Evolutionary conservation across 2,888 invertebrate species (phyloP), one percentile per base, ranked within the genome.

Genomic region (Odontocerum albicorne): DNA sequence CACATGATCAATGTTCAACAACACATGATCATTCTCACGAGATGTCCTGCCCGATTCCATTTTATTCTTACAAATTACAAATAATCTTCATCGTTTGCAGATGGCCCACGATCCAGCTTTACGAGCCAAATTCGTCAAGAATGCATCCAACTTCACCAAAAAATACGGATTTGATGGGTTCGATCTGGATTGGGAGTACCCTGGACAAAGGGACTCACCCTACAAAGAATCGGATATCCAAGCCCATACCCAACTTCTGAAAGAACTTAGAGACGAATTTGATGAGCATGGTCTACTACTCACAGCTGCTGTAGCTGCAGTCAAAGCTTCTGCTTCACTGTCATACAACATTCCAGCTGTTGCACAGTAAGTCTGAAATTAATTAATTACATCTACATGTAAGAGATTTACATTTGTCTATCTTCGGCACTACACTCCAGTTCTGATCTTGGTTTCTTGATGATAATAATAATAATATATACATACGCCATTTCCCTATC

Each of bases 111-210:
- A 66, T 52, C 62, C 72, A 2, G 35, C 52, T 0, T 55, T 67
- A 4, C 69, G 80, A 35, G 59, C 66, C 0, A 63, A 22, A 8
- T 81, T 85, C 59, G 75, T 80, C 4, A 61, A 73, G 10, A 79
- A 74, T 38, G 76, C 75, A 2, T 65, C 80, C 0, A 62, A 65
- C 0, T 80, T 83, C 62, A 63, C 82, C 1, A 62, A 68, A 36
- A 67, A 69, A 15, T 70, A 82, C 63, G 68, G 69, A 1, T 85
- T 85, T 61, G 82, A 85, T 63, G 85, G 85, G 3, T 72, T 85
- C 19, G 84, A 85, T 65, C 58, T 85, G n/a, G 83, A 84, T 64
- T 85, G 84, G 84, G 80, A 83, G 61, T 83, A 82, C 63, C 82
- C 83, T 0, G 73, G 67, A 10, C 74, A 78, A 64, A 66, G 79